phyloP scores from a whole-genome alignment of 2,888 invertebrate genomes.

The Lucinisca nassula region DNA sequence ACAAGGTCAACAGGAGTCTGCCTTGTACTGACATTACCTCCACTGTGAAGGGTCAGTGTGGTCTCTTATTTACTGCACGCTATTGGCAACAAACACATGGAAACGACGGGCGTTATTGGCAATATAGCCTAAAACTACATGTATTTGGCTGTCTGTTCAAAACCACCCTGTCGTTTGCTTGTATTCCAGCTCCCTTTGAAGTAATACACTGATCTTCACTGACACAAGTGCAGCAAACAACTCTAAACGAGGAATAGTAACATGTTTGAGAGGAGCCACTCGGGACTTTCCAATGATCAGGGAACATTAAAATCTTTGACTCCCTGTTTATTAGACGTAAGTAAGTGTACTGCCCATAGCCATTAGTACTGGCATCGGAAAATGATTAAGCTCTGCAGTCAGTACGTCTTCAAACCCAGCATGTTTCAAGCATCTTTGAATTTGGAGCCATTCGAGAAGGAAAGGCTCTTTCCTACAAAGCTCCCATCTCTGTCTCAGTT shows the following conservation, averaged over 20 bases:
- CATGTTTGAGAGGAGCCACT: slow-evolving; percentile 54
- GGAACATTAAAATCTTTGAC: slow-evolving; percentile 47
- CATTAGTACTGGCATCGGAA: slow-evolving; percentile 31
- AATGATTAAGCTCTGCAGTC: slow-evolving; percentile 19
- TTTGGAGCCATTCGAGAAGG: neutral
- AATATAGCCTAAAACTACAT: slow-evolving; percentile 71
- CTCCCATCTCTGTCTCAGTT: slow-evolving; percentile 44
- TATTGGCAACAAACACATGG: slow-evolving; percentile 73
- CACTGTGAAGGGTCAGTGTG: too few species aligned
- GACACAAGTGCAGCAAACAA: slow-evolving; percentile 31
- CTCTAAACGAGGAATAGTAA: slow-evolving; percentile 47
- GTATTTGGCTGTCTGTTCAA: slow-evolving; percentile 72
- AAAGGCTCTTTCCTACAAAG: neutral
- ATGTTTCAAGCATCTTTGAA: slow-evolving; percentile 14
- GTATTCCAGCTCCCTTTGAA: slow-evolving; percentile 20
- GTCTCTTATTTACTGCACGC: slow-evolving; percentile 72
- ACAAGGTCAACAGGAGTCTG: too few species aligned
- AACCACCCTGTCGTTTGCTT: slow-evolving; percentile 17
- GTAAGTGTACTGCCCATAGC: slow-evolving; percentile 71
- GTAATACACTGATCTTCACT: slow-evolving; percentile 8
- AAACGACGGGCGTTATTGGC: slow-evolving; percentile 68
- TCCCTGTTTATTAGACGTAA: slow-evolving; percentile 42
- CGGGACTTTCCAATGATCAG: slow-evolving; percentile 67
- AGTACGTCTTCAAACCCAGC: neutral
- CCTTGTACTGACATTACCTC: too few species aligned